These are phyloP conservation scores for Margarornis squamiger DNA, from an alignment of 2,797 vertebrate species.

Conservation along the genomic window DNA sequence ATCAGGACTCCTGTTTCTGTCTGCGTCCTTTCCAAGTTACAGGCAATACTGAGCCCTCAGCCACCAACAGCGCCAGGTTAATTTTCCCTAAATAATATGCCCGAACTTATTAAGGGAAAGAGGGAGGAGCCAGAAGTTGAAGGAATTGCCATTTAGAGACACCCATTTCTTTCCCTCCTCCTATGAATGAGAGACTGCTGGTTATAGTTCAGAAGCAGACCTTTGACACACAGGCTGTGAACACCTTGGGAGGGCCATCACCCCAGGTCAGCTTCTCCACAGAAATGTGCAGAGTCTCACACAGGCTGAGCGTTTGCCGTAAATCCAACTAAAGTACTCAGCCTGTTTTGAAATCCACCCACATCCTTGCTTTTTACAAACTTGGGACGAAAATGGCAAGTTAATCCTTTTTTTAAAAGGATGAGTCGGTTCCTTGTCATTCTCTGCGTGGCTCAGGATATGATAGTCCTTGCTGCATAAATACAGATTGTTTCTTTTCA, in stretches of 20 bases:
- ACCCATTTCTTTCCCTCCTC: neutral
- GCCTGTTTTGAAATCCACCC: constrained; percentile 36
- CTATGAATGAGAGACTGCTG: neutral
- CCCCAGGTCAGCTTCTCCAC: neutral
- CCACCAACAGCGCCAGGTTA: neutral
- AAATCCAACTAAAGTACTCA: neutral
- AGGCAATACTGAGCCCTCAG: neutral
- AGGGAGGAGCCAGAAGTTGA: neutral
- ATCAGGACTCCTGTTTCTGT: neutral
- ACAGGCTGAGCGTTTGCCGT: neutral
- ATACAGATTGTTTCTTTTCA: constrained; percentile 59
- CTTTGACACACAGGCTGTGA: neutral
- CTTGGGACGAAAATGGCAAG: constrained; percentile 39
- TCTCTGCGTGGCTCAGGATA: neutral
- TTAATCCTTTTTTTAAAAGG: constrained; percentile 50
- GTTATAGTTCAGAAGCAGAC: neutral
- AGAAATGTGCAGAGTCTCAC: neutral
- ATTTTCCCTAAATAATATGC: neutral
- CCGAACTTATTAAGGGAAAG: neutral
- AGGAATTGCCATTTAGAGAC: accelerated
- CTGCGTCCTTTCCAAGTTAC: neutral
- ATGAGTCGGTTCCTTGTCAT: constrained; percentile 54
- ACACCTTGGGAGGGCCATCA: neutral
- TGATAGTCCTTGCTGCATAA: constrained; percentile 55
- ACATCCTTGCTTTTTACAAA: constrained; percentile 43